These are phyloP conservation scores for Phataginus tricuspis DNA, from an alignment of 2,797 vertebrate species.

Conservation along the genomic window DNA sequence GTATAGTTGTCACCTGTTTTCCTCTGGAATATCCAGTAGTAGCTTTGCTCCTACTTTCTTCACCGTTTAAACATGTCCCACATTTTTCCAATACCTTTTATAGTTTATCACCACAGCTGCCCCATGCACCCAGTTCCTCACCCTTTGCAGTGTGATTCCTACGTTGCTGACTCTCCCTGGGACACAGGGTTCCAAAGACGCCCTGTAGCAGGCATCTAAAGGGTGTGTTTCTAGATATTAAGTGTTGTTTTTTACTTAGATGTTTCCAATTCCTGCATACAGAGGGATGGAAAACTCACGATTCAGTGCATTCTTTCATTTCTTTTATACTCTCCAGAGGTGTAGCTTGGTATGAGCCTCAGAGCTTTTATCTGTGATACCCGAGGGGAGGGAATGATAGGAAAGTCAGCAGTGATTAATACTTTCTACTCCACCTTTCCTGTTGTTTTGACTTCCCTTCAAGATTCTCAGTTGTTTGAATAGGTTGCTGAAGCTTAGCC, in stretches of 20 bases:
- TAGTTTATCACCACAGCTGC: background rate
- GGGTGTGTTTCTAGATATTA: background rate
- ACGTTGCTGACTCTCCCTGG: background rate
- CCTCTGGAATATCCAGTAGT: background rate
- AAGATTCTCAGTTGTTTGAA: constrained; percentile 20
- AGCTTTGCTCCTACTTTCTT: background rate
- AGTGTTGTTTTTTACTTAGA: background rate
- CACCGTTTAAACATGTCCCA: background rate
- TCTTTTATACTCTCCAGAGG: background rate
- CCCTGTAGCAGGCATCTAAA: constrained; percentile 14
- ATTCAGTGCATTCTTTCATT: background rate
- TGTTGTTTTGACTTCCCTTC: constrained; percentile 57
- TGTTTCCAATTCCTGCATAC: background rate
- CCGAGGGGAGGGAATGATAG: constrained; percentile 35
- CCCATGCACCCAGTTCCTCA: background rate
- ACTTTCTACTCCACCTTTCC: constrained; percentile 70
- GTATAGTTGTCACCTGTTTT: background rate
- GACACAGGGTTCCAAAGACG: background rate
- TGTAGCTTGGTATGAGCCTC: background rate
- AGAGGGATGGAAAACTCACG: background rate
- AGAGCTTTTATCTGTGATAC: background rate
- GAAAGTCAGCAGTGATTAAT: constrained; percentile 62
- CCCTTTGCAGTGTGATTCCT: background rate
- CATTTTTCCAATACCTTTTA: background rate
- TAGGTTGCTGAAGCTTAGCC: background rate